Evolutionary conservation across 92 coral and sea anemone species (phyloP).

Genomic region (Porites evermanni): DNA sequence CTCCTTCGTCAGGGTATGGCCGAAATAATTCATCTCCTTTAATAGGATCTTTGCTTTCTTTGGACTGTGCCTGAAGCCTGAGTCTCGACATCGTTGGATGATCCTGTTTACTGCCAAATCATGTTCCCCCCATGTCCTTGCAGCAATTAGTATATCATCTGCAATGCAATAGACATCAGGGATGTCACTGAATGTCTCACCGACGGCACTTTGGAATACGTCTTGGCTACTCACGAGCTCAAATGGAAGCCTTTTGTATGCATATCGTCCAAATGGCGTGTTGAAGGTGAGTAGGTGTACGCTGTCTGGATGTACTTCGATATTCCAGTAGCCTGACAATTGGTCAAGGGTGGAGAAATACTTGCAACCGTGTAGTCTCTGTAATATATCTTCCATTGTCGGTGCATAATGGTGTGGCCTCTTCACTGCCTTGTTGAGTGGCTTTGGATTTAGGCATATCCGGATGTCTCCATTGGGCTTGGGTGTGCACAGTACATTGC

Average conservation of each 20-base stretch:
- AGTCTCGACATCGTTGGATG: background rate
- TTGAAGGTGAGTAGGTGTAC: constrained; percentile 67
- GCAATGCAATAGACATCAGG: too few species aligned
- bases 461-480: constrained; percentile 55
- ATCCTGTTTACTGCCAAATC: too few species aligned
- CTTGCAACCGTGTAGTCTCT: constrained; percentile 63
- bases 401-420: constrained; percentile 61
- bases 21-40: constrained; percentile 67
- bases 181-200: background rate
- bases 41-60: constrained; percentile 73
- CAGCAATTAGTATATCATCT: too few species aligned
- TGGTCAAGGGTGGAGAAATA: constrained; percentile 71
- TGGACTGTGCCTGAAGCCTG: constrained; percentile 73
- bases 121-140: background rate
- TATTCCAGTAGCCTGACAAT: constrained; percentile 56
- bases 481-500: constrained; percentile 74
- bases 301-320: constrained; percentile 66
- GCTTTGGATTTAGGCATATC: constrained; percentile 51
- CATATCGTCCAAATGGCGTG: constrained; percentile 60
- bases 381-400: constrained; percentile 65
- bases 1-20: constrained; percentile 69
- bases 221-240: constrained; percentile 74
- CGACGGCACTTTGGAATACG: constrained; percentile 66
- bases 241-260: constrained; percentile 63
- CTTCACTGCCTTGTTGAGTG: constrained; percentile 74